Evolutionary conservation across 2,888 invertebrate genomes (phyloP).

Genomic region (Tethea ocularis): DNA sequence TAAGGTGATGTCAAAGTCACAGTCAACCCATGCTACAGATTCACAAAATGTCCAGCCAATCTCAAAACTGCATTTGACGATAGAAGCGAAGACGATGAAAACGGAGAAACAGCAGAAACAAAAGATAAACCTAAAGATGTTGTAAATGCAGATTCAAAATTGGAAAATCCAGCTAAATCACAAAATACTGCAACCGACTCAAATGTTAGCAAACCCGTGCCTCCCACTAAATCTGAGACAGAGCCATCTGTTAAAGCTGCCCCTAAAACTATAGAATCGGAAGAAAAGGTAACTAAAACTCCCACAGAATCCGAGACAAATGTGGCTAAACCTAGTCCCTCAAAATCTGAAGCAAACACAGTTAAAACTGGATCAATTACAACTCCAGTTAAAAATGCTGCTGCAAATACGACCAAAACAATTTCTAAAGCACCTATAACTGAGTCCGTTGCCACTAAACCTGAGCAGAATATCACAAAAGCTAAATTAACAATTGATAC

Average conservation of each 20-base stretch:
- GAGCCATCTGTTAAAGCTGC: slow-evolving; percentile 1
- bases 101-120: slow-evolving; percentile 9
- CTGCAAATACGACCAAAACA: slow-evolving; percentile 4
- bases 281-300: neutral
- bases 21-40: slow-evolving; percentile 58
- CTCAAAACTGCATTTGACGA: slow-evolving; percentile 47
- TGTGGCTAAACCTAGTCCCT: neutral
- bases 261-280: neutral
- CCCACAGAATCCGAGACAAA: slow-evolving; percentile 5
- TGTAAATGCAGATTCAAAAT: slow-evolving; percentile 5
- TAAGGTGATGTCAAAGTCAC: slow-evolving; percentile 59
- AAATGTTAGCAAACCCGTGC: neutral
- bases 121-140: slow-evolving; percentile 14
- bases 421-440: slow-evolving; percentile 11
- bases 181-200: neutral
- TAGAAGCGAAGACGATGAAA: slow-evolving; percentile 18
- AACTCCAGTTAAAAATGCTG: slow-evolving; percentile 12
- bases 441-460: neutral
- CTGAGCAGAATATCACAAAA: neutral
- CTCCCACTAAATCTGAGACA: slow-evolving; percentile 3
- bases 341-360: neutral
- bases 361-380: neutral
- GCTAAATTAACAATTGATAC: slow-evolving; percentile 6
- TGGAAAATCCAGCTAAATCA: slow-evolving; percentile 8
- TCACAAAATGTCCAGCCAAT: slow-evolving; percentile 53